Conservation (phyloP, 2,888 invertebrate species). For the Pollenia griseotomentosa region DNA sequence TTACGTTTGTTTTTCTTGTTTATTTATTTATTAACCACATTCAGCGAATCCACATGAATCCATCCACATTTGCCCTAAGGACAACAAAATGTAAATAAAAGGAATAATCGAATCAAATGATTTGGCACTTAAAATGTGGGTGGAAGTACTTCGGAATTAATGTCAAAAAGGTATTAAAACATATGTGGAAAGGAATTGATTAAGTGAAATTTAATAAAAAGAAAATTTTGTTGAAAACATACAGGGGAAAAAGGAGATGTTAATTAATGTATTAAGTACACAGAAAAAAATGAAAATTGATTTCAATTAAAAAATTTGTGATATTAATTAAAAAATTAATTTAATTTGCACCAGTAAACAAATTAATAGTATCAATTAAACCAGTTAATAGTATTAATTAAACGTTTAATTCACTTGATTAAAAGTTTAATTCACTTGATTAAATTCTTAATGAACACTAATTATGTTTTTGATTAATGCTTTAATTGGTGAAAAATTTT, state of each 20-base stretch:
- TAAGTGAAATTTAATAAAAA: background rate
- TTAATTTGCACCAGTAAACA: no score
- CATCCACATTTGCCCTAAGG: slow-evolving; percentile 57
- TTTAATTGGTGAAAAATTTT: no score
- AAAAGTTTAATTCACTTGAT: no score
- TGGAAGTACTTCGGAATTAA: background rate
- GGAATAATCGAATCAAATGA: slow-evolving; percentile 63
- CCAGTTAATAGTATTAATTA: no score
- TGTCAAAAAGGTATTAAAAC: slow-evolving; percentile 11
- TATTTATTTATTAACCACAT: slow-evolving; percentile 69
- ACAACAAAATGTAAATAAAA: slow-evolving; percentile 38
- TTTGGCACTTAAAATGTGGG: slow-evolving; percentile 56
- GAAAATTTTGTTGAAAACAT: background rate
- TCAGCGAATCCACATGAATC: slow-evolving; percentile 61
- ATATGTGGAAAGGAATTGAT: background rate
- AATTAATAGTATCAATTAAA: no score
- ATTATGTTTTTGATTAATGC: no score
- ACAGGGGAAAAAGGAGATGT: background rate
- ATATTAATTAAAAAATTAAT: no score
- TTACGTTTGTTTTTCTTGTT: slow-evolving; percentile 39
- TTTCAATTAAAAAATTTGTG: no score
- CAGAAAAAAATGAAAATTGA: no score
- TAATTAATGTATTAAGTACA: slow-evolving; percentile 17
- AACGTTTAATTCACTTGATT: no score
- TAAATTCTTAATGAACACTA: no score